These are phyloP conservation scores for Brachionus plicatilis DNA, from an alignment of 1,140 invertebrate genomes.

Conservation along the genomic window DNA sequence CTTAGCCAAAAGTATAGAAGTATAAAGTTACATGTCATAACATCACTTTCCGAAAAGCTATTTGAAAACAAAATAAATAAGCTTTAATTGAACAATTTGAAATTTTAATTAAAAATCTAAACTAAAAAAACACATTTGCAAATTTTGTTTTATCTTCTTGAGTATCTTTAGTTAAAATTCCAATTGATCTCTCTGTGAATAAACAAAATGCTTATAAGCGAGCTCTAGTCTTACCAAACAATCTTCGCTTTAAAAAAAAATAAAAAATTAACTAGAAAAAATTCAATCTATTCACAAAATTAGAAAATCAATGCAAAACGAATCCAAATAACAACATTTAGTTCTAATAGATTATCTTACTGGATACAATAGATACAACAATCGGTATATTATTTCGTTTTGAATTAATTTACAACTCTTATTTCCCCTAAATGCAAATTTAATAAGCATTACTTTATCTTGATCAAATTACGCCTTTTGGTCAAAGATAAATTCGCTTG, in stretches of 20 bases:
- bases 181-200: constrained; percentile 10
- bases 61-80: background rate
- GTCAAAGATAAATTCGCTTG: constrained; percentile 16
- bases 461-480: constrained; percentile 4
- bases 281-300: background rate
- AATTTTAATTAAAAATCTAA: background rate
- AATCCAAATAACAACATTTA: constrained; percentile 2
- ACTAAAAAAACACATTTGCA: constrained; percentile 21
- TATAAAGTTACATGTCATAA: constrained; percentile 31
- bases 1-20: background rate
- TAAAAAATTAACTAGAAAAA: constrained; percentile 5
- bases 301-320: constrained; percentile 9
- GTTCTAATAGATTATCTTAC: background rate
- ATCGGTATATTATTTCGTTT: background rate
- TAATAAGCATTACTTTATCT: constrained; percentile 16
- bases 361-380: background rate
- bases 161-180: constrained; percentile 2
- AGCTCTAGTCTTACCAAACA: background rate
- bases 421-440: background rate
- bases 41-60: background rate
- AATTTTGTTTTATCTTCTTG: constrained; percentile 12
- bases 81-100: background rate
- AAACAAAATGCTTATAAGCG: background rate
- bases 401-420: constrained; percentile 19
- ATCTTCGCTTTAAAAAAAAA: background rate